Evolutionary conservation across 2,888 invertebrate genomes (phyloP).

Genomic region (Choristoneura rosaceana): DNA sequence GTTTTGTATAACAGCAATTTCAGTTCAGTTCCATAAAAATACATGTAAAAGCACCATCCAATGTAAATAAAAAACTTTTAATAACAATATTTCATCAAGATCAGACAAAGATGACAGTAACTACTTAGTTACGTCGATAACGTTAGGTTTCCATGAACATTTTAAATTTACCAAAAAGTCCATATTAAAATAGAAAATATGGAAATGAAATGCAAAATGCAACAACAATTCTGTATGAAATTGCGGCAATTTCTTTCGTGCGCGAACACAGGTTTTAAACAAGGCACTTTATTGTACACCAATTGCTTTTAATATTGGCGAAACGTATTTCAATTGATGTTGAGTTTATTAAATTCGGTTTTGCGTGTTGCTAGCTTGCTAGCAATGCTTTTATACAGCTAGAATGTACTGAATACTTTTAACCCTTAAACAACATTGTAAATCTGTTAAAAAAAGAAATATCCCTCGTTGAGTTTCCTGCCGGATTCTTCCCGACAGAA

Average conservation of each 20-base stretch:
- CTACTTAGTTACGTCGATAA: too few relatives aligned
- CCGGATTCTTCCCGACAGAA: too few relatives aligned
- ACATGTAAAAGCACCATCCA: too few relatives aligned
- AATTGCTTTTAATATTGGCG: constrained; percentile 7
- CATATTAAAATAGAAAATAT: background rate
- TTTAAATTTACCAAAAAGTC: background rate
- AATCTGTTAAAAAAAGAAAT: too few relatives aligned
- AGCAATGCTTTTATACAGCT: background rate
- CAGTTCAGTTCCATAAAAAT: too few relatives aligned
- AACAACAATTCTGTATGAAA: background rate
- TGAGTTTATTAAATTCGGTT: constrained; percentile 1
- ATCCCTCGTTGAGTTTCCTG: too few relatives aligned
- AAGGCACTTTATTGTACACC: constrained; percentile 8
- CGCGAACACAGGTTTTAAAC: background rate
- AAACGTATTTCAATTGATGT: background rate
- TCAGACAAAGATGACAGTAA: too few relatives aligned
- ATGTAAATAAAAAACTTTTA: too few relatives aligned
- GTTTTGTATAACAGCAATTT: background rate
- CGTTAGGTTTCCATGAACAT: too few relatives aligned
- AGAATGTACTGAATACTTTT: background rate
- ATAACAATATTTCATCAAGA: too few relatives aligned
- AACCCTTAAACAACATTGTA: too few relatives aligned
- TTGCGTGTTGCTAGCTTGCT: background rate
- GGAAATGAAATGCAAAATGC: background rate
- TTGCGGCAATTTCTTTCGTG: background rate